These are phyloP conservation scores for Chlorospingus semifuscus DNA, from an alignment of 2,797 vertebrate species.

Conservation along the genomic window DNA sequence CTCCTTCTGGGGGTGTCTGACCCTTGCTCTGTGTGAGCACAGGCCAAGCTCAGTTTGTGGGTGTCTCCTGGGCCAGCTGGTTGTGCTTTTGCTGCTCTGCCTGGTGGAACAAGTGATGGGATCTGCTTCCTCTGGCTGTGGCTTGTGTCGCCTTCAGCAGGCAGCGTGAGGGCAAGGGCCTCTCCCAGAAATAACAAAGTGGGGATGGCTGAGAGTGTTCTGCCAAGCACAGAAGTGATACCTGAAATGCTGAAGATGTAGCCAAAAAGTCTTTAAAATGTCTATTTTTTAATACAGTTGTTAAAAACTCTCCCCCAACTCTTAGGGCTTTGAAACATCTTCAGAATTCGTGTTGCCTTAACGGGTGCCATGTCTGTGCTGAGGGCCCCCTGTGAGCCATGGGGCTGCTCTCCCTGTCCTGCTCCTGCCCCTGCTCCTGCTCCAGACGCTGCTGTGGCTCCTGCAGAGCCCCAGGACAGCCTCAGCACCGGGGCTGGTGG, in stretches of 20 bases:
- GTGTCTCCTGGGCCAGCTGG: not conserved
- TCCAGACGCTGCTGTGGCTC: not conserved
- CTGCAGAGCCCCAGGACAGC: not conserved
- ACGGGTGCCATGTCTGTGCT: not conserved
- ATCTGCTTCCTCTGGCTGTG: not conserved
- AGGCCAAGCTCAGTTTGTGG: rapidly evolving
- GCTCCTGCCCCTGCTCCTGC: not conserved
- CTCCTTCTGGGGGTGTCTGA: not conserved
- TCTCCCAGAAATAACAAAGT: not conserved
- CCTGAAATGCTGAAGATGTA: not conserved
- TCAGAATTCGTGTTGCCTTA: constrained; percentile 20
- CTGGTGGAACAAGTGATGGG: no score
- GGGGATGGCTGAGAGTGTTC: not conserved
- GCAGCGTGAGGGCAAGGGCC: rapidly evolving
- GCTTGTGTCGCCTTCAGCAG: not conserved
- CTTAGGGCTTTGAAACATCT: not conserved
- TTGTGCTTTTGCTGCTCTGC: not conserved
- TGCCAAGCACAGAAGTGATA: not conserved
- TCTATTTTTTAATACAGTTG: not conserved
- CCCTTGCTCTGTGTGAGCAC: rapidly evolving
- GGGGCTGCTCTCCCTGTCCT: not conserved
- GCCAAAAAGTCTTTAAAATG: not conserved
- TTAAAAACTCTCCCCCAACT: not conserved
- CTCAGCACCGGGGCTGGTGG: not conserved
- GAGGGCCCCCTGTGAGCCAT: not conserved